Percentiles rank a stretch among this genome's conserved stretches.
These are phyloP conservation scores for Noctuana brunneofusca DNA, from an alignment of 2,888 invertebrate species.

Conservation along the genomic window DNA sequence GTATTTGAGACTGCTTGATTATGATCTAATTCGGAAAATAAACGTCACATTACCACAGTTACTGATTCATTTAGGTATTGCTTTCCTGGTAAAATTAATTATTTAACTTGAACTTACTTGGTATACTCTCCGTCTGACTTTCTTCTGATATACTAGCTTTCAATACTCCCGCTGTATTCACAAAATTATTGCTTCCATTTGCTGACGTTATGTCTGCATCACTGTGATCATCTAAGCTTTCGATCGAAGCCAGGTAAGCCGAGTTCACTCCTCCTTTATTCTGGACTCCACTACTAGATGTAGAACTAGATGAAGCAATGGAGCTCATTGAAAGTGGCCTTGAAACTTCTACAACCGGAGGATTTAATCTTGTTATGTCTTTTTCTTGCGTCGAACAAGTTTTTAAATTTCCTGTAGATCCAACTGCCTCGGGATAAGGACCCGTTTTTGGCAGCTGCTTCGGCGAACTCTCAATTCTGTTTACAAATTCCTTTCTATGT, in stretches of 20 bases:
- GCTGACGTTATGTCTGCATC: conserved; percentile 85
- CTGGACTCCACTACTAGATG: conserved; percentile 84
- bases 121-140: conserved; percentile 56
- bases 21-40: no score
- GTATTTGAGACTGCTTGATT: no score
- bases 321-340: conserved; percentile 90
- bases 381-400: conserved; percentile 57
- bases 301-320: conserved; percentile 88
- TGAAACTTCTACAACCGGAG: conserved; percentile 80
- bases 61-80: not conserved
- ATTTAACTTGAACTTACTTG: conserved; percentile 70
- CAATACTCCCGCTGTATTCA: conserved; percentile 67
- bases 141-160: conserved; percentile 63
- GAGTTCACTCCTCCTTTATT: conserved; percentile 86
- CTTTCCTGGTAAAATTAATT: no score
- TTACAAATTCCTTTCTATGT: conserved; percentile 65
- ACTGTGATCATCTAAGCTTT: conserved; percentile 92
- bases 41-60: not conserved
- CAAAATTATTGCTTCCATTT: conserved; percentile 73
- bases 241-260: conserved; percentile 93
- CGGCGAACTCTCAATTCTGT: conserved; percentile 53
- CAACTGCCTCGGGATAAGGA: conserved; percentile 67
- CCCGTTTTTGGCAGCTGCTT: conserved; percentile 64
- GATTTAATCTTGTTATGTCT: conserved; percentile 77
- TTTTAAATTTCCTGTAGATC: conserved; percentile 76